A percentile compares a stretch with the other conserved stretches of the same genome.
phyloP scores from a whole-genome alignment of 2,797 vertebrate genomes.

The Zalophus californianus region DNA sequence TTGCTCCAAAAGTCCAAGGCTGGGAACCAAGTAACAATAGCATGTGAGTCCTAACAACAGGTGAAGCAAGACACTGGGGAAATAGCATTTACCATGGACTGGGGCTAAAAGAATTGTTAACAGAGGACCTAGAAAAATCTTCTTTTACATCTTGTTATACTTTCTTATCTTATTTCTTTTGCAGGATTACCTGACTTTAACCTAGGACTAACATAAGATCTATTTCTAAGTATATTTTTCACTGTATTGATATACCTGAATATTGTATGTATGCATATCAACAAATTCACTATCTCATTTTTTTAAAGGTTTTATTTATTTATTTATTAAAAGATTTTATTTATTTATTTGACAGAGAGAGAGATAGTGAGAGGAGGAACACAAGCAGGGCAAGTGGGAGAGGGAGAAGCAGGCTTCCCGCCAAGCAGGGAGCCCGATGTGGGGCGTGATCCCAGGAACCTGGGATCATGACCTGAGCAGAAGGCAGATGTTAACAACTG shows the following conservation, averaged over 20 bases:
- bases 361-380: too few species aligned
- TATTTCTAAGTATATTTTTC: neutral
- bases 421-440: too few species aligned
- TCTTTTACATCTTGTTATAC: neutral
- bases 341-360: too few species aligned
- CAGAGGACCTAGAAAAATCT: neutral
- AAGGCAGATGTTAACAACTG: too few species aligned
- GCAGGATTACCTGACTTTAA: neutral
- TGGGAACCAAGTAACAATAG: neutral
- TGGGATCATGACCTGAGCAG: too few species aligned
- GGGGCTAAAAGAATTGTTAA: neutral
- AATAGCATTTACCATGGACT: neutral
- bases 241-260: neutral
- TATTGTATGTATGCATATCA: neutral
- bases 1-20: neutral
- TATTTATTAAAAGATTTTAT: too few species aligned
- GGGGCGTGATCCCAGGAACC: too few species aligned
- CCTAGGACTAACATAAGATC: neutral
- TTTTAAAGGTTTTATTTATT: neutral
- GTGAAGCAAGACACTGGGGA: neutral
- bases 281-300: slow-evolving; percentile 42
- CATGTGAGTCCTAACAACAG: neutral
- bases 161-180: neutral
- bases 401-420: too few species aligned
- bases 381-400: too few species aligned